phyloP scores from a whole-genome alignment of 2,113 vertebrate genomes.

The Sebastes schlegelii region DNA sequence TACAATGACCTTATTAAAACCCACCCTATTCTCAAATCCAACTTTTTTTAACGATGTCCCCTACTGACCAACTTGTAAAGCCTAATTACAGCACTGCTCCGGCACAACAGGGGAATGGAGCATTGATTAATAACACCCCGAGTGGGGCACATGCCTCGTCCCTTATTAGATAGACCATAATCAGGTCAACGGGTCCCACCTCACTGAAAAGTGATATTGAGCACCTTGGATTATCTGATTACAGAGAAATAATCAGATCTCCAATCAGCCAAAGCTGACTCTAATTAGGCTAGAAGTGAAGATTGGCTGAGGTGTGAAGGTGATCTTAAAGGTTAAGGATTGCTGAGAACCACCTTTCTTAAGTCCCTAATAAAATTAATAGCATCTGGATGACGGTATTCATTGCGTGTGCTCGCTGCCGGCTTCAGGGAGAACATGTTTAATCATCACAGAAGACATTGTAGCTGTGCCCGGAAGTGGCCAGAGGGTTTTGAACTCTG shows the following conservation, averaged over 20 bases:
- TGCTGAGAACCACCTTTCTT: conserved; percentile 50
- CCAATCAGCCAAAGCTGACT: conserved; percentile 29
- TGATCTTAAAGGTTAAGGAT: conserved; percentile 71
- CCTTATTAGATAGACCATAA: conserved; percentile 64
- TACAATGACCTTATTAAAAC: conserved; percentile 25
- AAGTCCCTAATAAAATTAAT: conserved; percentile 54
- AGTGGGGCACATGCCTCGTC: conserved; percentile 30
- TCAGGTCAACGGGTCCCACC: conserved; percentile 59
- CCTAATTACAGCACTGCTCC: conserved; percentile 45
- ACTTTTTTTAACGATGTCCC: conserved; percentile 27
- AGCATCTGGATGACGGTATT: conserved; percentile 35
- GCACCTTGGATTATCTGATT: conserved; percentile 66
- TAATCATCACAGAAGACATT: conserved; percentile 41
- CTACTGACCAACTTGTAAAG: conserved; percentile 32
- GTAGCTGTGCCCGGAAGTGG: conserved; percentile 2
- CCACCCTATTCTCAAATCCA: conserved; percentile 15
- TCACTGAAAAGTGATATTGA: conserved; percentile 54
- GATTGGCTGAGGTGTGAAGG: conserved; percentile 61
- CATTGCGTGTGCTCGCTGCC: conserved; percentile 8
- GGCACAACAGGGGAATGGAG: conserved; percentile 20
- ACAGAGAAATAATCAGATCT: conserved; percentile 66
- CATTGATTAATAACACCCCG: conserved; percentile 59
- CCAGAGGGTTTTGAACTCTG: conserved; percentile 9
- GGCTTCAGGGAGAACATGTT: conserved; percentile 21
- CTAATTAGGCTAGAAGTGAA: conserved; percentile 56